A percentile compares a stretch with the other conserved stretches of the same genome.
Evolutionary conservation across 2,797 vertebrate genomes (phyloP).

Genomic region (Tokudaia muenninki): DNA sequence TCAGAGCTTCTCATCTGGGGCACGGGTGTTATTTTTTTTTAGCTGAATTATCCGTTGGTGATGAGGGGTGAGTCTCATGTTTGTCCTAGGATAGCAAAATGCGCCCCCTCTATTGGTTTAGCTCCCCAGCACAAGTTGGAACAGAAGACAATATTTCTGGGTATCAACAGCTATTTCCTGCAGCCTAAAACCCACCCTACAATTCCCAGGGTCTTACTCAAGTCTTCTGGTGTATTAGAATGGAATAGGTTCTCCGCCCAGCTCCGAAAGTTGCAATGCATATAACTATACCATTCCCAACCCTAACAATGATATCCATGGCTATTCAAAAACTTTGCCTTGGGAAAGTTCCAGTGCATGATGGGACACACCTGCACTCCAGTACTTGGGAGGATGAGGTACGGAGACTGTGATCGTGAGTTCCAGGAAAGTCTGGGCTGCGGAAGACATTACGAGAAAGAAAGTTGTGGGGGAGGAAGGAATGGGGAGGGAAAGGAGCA

Average conservation of each 20-base stretch:
- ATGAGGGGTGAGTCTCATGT: accelerated
- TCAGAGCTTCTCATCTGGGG: background rate
- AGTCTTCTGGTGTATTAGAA: background rate
- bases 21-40: too few species aligned
- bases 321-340: constrained; percentile 42
- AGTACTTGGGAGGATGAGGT: background rate
- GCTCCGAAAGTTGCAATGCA: constrained; percentile 34
- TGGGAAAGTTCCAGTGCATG: constrained; percentile 1
- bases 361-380: background rate
- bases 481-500: too few species aligned
- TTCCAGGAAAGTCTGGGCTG: background rate
- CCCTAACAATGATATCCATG: constrained; percentile 31
- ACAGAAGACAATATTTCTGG: background rate
- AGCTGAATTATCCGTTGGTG: background rate
- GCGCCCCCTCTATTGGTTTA: background rate
- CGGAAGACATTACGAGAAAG: too few species aligned
- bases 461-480: background rate
- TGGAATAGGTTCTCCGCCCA: background rate
- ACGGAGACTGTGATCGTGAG: background rate
- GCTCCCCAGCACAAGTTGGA: background rate
- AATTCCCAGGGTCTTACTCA: background rate
- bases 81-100: background rate
- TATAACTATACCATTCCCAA: background rate
- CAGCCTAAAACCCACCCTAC: too few species aligned
- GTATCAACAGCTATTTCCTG: background rate